A percentile compares a stretch with the other conserved stretches of the same genome.
phyloP scores from a whole-genome alignment of 2,888 invertebrate genomes.

The Branchinecta sandiegonensis region DNA sequence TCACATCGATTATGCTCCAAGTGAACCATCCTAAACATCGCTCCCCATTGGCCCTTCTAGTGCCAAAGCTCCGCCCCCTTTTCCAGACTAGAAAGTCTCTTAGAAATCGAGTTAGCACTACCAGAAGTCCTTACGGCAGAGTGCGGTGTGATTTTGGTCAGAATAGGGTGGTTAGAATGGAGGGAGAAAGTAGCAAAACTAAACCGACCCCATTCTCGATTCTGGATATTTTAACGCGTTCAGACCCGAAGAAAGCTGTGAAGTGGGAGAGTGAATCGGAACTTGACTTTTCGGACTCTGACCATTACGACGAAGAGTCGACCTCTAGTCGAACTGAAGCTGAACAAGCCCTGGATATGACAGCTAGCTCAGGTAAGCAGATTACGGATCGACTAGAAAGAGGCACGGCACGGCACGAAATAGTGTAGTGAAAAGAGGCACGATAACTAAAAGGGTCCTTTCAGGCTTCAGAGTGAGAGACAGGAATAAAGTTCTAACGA shows the following conservation, averaged over 20 bases:
- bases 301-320: neutral
- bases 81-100: neutral
- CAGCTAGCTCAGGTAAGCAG: neutral
- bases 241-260: neutral
- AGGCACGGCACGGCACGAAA: too few species aligned
- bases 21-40: neutral
- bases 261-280: constrained; percentile 13
- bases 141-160: constrained; percentile 1
- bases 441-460: too few species aligned
- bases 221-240: constrained; percentile 6
- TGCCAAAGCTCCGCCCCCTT: neutral
- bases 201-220: neutral
- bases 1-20: constrained; percentile 7
- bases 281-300: constrained; percentile 7
- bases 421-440: too few species aligned
- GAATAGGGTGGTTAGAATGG: constrained; percentile 12
- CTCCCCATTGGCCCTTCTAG: neutral
- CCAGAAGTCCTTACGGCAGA: neutral
- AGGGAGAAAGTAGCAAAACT: neutral
- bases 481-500: too few species aligned
- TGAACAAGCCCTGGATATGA: constrained; percentile 8
- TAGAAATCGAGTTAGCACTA: neutral
- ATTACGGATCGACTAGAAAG: too few species aligned
- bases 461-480: too few species aligned
- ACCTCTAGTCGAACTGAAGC: neutral